Evolutionary conservation across 92 coral and sea anemone genomes (phyloP).

Genomic region (Pocillopora meandrina): DNA sequence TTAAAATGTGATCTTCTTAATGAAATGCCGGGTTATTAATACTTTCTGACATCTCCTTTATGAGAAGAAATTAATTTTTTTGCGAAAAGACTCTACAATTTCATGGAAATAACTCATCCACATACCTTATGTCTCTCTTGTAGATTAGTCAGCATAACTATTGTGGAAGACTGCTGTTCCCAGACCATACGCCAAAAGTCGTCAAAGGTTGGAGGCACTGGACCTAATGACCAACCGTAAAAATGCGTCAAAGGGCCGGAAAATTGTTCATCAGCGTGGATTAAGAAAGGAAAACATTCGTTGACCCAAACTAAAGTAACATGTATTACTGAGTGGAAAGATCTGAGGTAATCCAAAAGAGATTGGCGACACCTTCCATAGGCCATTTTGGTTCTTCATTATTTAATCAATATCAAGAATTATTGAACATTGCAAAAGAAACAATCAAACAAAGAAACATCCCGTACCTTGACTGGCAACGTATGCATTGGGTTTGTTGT

Average conservation of each 20-base stretch:
- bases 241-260: not conserved
- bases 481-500: constrained; percentile 92
- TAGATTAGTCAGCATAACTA: constrained; percentile 93
- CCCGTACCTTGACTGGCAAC: constrained; percentile 91
- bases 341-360: no score
- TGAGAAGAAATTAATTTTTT: not conserved
- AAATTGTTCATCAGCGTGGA: not conserved
- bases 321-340: no score
- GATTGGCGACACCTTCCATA: no score
- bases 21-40: no score
- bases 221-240: constrained; percentile 55
- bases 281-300: not conserved
- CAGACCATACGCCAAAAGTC: constrained; percentile 99
- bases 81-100: not conserved
- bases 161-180: constrained; percentile 88
- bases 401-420: no score
- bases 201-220: constrained; percentile 87
- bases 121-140: constrained; percentile 97
- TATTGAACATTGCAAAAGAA: no score
- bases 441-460: not conserved
- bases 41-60: no score
- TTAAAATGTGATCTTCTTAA: no score
- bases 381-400: no score
- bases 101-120: not conserved
- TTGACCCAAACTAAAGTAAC: constrained; percentile 23